A percentile compares a stretch with the other conserved stretches of the same genome.
Evolutionary conservation across 2,797 vertebrate genomes (phyloP).

Genomic region (Nannoperca obscura): DNA sequence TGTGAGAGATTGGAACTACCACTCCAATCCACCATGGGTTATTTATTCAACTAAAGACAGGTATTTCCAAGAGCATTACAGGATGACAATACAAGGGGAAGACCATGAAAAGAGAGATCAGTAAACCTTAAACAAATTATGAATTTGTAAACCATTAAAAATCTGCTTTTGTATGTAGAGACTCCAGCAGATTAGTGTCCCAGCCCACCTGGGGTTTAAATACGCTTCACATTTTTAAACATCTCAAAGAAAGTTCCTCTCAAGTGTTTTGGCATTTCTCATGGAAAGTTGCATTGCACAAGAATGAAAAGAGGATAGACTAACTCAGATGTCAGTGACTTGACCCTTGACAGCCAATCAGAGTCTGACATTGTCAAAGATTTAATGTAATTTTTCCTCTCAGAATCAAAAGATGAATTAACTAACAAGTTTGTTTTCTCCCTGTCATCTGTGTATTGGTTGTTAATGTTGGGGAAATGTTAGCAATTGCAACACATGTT

Average conservation of each 20-base stretch:
- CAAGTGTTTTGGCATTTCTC: conserved; percentile 51
- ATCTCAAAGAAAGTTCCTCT: conserved; percentile 51
- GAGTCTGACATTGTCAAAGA: conserved; percentile 1
- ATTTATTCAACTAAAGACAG: conserved; percentile 79
- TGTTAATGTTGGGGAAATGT: conserved; percentile 37
- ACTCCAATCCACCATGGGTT: conserved; percentile 69
- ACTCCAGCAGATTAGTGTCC: conserved; percentile 56
- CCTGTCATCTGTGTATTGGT: conserved; percentile 9
- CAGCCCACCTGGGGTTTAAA: conserved; percentile 66
- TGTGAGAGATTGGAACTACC: conserved; percentile 57
- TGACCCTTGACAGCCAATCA: conserved; percentile 62
- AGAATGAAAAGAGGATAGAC: conserved; percentile 39
- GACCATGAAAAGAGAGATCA: conserved; percentile 63
- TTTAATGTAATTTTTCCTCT: conserved; percentile 20
- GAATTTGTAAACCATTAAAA: conserved; percentile 67
- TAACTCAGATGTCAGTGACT: conserved; percentile 55
- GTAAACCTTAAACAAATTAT: conserved; percentile 70
- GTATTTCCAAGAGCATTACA: conserved; percentile 69
- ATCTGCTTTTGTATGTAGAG: conserved; percentile 47
- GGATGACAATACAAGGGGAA: conserved; percentile 64
- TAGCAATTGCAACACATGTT: conserved; percentile 38
- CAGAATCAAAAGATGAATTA: conserved; percentile 12
- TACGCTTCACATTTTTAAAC: conserved; percentile 46
- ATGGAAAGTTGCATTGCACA: conserved; percentile 42
- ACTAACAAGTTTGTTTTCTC: conserved; percentile 21